Conservation (phyloP, 1,140 invertebrate species). For the Limonius californicus region DNA sequence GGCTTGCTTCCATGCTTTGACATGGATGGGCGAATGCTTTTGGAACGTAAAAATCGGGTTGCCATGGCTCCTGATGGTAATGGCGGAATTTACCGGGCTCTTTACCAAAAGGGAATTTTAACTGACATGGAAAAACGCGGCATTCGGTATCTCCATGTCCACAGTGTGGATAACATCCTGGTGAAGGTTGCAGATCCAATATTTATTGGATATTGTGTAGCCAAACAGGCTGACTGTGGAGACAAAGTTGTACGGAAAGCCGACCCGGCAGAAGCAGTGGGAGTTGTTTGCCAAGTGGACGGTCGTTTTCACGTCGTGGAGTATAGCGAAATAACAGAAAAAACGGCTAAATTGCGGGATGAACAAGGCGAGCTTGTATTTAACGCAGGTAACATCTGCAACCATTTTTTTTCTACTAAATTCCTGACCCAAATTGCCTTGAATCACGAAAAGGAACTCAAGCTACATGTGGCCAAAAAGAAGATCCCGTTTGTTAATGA, state of each 20-base stretch:
- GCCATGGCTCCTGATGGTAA: slow-evolving; percentile 96
- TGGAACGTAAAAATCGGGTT: slow-evolving; percentile 75
- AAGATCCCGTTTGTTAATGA: slow-evolving; percentile 88
- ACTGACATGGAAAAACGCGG: slow-evolving; percentile 78
- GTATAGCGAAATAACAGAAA: slow-evolving; percentile 92
- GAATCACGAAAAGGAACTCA: slow-evolving; percentile 66
- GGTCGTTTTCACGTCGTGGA: slow-evolving; percentile 92
- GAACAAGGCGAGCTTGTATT: slow-evolving; percentile 80
- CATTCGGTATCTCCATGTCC: slow-evolving; percentile 89
- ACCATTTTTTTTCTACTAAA: slow-evolving; percentile 91
- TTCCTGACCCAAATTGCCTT: slow-evolving; percentile 72
- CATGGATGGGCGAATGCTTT: slow-evolving; percentile 90
- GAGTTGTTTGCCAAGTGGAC: slow-evolving; percentile 89
- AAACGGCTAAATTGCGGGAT: slow-evolving; percentile 78
- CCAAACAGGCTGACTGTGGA: slow-evolving; percentile 86
- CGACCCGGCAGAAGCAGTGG: slow-evolving; percentile 87
- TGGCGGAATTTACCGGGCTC: slow-evolving; percentile 92
- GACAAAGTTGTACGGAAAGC: slow-evolving; percentile 95
- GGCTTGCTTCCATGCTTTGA: slow-evolving; percentile 90
- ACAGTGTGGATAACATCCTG: slow-evolving; percentile 98
- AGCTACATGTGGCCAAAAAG: slow-evolving; percentile 94
- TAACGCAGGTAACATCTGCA: slow-evolving; percentile 96
- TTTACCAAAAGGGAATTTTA: slow-evolving; percentile 73
- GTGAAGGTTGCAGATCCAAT: slow-evolving; percentile 97
- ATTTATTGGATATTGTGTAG: slow-evolving; percentile 93